These are phyloP conservation scores for Ophion obscuratus DNA, from an alignment of 2,888 invertebrate genomes.

Conservation along the genomic window DNA sequence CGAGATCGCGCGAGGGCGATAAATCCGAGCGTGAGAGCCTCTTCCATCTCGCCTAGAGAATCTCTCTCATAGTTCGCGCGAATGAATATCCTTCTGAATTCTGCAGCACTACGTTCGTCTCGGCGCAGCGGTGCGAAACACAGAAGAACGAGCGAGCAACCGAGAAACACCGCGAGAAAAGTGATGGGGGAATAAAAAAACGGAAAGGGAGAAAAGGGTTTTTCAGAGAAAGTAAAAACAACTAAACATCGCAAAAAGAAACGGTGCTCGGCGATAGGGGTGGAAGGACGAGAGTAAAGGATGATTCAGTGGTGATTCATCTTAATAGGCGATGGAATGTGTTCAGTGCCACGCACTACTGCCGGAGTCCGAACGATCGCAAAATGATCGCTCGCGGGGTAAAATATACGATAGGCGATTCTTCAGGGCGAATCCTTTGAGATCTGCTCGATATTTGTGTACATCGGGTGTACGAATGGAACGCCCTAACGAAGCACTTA, in stretches of 20 bases:
- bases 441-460: background rate
- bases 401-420: conserved; percentile 47
- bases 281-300: background rate
- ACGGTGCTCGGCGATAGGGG: background rate
- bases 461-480: too few species aligned
- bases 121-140: conserved; percentile 13
- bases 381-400: conserved; percentile 33
- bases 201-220: background rate
- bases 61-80: conserved; percentile 47
- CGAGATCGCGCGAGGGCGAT: conserved; percentile 66
- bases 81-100: conserved; percentile 57
- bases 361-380: conserved; percentile 37
- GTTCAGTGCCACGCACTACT: conserved; percentile 2
- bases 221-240: background rate
- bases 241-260: background rate
- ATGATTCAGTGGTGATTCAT: conserved; percentile 1
- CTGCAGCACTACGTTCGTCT: conserved; percentile 24
- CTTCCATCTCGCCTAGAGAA: conserved; percentile 38
- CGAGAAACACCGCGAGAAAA: background rate
- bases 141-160: background rate
- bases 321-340: conserved; percentile 50
- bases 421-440: conserved; percentile 14
- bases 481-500: too few species aligned
- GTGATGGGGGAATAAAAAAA: background rate
- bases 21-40: conserved; percentile 65